Conservation (phyloP, 2,888 invertebrate genomes). For the Noctua fimbriata region DNA sequence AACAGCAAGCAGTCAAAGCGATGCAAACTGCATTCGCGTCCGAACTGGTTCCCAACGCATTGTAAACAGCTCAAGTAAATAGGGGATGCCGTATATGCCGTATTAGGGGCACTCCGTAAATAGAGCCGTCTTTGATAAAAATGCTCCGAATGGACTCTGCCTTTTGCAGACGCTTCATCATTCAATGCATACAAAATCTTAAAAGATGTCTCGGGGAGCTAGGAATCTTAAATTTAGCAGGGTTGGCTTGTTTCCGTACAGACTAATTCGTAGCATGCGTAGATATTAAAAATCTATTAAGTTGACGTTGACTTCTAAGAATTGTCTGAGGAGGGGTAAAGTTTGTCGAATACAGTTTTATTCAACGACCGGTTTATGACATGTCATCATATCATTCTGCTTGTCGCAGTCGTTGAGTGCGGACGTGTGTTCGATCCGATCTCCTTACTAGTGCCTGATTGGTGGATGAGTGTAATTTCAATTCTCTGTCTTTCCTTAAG, state of each 20-base stretch:
- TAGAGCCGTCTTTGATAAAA: constrained; percentile 61
- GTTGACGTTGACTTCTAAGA: not conserved
- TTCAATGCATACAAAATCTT: constrained; percentile 36
- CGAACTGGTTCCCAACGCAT: constrained; percentile 48
- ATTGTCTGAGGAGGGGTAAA: not conserved
- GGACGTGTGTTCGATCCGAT: too few relatives aligned
- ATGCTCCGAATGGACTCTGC: constrained; percentile 49
- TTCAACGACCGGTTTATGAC: not conserved
- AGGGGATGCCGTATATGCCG: constrained; percentile 42
- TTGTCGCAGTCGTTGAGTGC: too few relatives aligned
- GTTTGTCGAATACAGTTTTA: not conserved
- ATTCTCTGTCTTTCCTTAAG: too few relatives aligned
- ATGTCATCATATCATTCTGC: too few relatives aligned
- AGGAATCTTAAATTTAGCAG: not conserved
- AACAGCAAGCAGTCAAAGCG: constrained; percentile 53
- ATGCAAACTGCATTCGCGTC: constrained; percentile 55
- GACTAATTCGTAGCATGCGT: not conserved
- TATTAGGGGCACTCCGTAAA: constrained; percentile 53
- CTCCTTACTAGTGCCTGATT: too few relatives aligned
- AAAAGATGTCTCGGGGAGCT: not conserved
- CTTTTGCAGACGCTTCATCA: constrained; percentile 43
- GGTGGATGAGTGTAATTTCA: too few relatives aligned
- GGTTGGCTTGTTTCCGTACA: not conserved
- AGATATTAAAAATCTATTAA: not conserved
- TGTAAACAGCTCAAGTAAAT: constrained; percentile 60